Evolutionary conservation across 2,797 vertebrate species (phyloP), one percentile per base, ranked within the genome.

Genomic region (Peromyscus melanophrys): DNA sequence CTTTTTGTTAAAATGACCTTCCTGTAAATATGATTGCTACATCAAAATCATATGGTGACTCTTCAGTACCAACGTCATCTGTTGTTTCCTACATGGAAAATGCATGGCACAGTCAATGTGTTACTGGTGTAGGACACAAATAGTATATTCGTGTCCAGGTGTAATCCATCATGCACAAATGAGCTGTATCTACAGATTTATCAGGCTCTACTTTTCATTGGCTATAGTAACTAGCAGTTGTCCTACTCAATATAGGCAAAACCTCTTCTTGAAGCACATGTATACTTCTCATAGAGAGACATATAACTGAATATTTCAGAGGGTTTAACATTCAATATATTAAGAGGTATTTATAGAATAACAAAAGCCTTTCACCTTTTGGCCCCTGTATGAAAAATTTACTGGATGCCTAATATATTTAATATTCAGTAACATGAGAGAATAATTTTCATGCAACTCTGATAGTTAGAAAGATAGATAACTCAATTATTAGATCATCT

Each of bases 371-470:
- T 98, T 98, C 96, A 99, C 98, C 99, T 99, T 99, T 99, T 99
- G 98, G 98, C 98, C 99, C 98, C 98, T 99, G 98, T 99, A 99
- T 99, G 99, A 99, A 99, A 99, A 99, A 99, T 99, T 99, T 99
- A 99, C 98, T 98, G 97, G 98, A 97, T 98, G 99, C 98, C 99
- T 99, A 99, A 99, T 99, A 99, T 99, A 99, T 99, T 99, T 99
- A 99, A 99, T 99, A 99, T 99, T 99, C 99, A 99, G 99, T 99
- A 99, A 99, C 99, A 99, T 99, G 99, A 99, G 99, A 99, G 98
- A 99, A 99, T 99, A 99, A 99, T 99, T 99, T 99, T 99, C 99
- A 99, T 99, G 99, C 99, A 99, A 99, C 99, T 99, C 99, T 99
- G 99, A 99, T 99, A 99, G 99, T 99, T 99, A 99, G 99, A 98